phyloP scores from a whole-genome alignment of 1,140 invertebrate genomes.

The Megalopta genalis region DNA sequence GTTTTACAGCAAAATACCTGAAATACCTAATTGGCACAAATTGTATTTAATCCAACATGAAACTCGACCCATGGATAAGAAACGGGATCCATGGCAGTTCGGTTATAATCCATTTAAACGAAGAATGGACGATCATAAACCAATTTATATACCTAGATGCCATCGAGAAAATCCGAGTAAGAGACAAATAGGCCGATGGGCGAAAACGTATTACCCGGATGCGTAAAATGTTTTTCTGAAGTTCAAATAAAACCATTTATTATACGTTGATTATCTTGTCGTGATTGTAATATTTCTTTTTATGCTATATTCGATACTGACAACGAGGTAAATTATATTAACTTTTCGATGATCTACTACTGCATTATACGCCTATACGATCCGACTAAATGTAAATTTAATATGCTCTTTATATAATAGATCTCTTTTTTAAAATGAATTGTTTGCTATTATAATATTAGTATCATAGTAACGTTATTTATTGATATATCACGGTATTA shows the following conservation, averaged over 20 bases:
- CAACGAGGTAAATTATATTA: too few relatives aligned
- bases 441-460: too few relatives aligned
- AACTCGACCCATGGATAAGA: conserved; percentile 85
- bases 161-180: conserved; percentile 81
- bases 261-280: not conserved
- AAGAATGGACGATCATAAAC: conserved; percentile 83
- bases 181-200: conserved; percentile 79
- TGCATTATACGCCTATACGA: too few relatives aligned
- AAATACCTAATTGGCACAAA: conserved; percentile 88
- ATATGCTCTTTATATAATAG: too few relatives aligned
- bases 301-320: too few relatives aligned
- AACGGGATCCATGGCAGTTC: conserved; percentile 84
- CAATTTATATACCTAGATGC: conserved; percentile 84
- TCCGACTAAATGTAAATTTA: too few relatives aligned
- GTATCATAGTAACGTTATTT: not conserved
- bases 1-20: conserved; percentile 80
- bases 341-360: too few relatives aligned
- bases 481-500: conserved; percentile 59
- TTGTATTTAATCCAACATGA: conserved; percentile 87
- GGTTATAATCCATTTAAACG: conserved; percentile 82
- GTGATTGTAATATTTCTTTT: too few relatives aligned
- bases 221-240: not conserved
- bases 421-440: too few relatives aligned
- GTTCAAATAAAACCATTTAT: not conserved
- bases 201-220: conserved; percentile 83